These are phyloP conservation scores for Apis cerana DNA, from an alignment of 1,140 invertebrate genomes.

Conservation along the genomic window DNA sequence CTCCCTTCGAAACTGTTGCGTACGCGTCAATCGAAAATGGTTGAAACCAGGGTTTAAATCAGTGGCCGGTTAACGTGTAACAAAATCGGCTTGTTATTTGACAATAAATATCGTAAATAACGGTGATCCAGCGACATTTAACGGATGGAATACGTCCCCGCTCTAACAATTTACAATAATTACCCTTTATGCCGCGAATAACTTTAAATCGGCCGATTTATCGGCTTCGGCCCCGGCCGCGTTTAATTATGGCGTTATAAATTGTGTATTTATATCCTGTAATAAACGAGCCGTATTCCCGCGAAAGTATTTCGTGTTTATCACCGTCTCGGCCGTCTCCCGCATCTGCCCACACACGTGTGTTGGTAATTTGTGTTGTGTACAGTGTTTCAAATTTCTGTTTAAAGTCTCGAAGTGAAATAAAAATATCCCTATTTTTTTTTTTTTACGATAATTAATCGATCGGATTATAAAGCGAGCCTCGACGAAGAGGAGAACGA, in stretches of 20 bases:
- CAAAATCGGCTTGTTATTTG: constrained; percentile 1
- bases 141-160: neutral
- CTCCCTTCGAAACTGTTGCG: neutral
- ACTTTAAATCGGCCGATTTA: constrained; percentile 15
- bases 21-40: neutral
- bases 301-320: neutral
- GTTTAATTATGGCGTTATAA: constrained; percentile 21
- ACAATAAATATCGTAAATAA: constrained; percentile 15
- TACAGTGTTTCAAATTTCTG: too few relatives aligned
- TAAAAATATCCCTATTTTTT: too few relatives aligned
- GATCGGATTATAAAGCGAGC: too few relatives aligned
- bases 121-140: neutral
- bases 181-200: neutral
- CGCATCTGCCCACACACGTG: too few relatives aligned
- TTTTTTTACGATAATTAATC: too few relatives aligned
- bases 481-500: too few relatives aligned
- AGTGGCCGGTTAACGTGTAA: constrained; percentile 6
- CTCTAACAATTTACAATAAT: neutral
- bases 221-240: neutral
- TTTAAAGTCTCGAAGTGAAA: too few relatives aligned
- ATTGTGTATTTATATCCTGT: constrained; percentile 12
- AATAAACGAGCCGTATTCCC: neutral
- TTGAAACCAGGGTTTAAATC: neutral
- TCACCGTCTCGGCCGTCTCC: neutral
- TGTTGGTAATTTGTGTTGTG: neutral